Base-by-base conservation (phyloP, 1,140 invertebrate species). In the Dryas iulia region DNA sequence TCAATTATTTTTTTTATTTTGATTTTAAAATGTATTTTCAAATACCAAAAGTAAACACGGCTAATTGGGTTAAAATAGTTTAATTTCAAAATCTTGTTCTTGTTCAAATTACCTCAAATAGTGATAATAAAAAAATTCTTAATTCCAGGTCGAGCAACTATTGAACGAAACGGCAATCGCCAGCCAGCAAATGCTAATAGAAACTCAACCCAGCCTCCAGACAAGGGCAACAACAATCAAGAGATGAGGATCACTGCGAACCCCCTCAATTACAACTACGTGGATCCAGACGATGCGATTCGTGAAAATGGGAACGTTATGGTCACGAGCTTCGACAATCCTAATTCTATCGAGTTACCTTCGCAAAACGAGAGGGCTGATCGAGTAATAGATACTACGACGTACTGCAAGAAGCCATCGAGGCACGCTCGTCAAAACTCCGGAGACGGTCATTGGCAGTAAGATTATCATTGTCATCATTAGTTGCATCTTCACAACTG, bases 181-280 rank as follows among this genome's bases (percentile, higher is more conserved):
- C 88, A 89, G 59, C 83, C 86, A 12, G 85, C 82, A 0, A 92
- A 92, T 69, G 84, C 81, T 0, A 92, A 92, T 68, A 79, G 92
- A 56, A 92, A 89, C 66, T 90, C 87, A 0, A 69, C 80, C 0
- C 86, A 88, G 59, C 78, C 79, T 0, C 26, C 63, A 10, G 86
- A 92, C 62, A 87, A 87, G 30, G 81, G 88, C 24, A 90, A 85
- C 63, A 75, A 75, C 69, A 94, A 93, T 75, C 76, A 77, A 61
- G 86, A 89, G 72, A 95, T 97, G 82, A 92, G 95, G 54, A 96
- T 97, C 66, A 97, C 96, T 6, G 94, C 94, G 35, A 96, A 97
- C 89, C 96, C 96, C 4, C 90, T 96, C 39, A 94, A 94, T 74
- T 90, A 94, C 69, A 95, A 94, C 83, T 95, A 95, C 81, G 93